A percentile compares a stretch with the other conserved stretches of the same genome.
phyloP scores from a whole-genome alignment of 2,888 invertebrate genomes.

The Phrixothrix hirtus region DNA sequence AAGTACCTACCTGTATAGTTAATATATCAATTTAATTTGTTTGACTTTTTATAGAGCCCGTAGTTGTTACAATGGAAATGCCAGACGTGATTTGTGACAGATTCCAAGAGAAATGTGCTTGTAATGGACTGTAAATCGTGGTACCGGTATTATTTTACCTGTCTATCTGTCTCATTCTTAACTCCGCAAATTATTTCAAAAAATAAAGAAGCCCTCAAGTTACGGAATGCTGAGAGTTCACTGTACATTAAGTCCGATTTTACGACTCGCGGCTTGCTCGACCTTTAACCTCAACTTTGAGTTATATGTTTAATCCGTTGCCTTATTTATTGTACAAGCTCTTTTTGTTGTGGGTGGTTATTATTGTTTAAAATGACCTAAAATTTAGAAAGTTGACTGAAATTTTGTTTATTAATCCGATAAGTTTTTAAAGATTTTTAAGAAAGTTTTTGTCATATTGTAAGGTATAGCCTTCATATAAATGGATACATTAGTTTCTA shows the following conservation, averaged over 20 bases:
- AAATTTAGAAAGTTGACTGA: conserved; percentile 20
- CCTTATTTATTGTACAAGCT: conserved; percentile 27
- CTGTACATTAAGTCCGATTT: conserved; percentile 23
- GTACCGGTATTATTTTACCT: too few species aligned
- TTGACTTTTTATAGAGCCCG: too few species aligned
- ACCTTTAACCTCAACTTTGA: conserved; percentile 31
- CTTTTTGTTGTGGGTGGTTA: conserved; percentile 23
- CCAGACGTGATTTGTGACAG: too few species aligned
- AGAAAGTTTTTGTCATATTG: too few species aligned
- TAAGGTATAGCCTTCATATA: too few species aligned
- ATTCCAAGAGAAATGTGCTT: too few species aligned
- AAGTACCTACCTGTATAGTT: too few species aligned
- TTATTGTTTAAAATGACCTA: conserved; percentile 27
- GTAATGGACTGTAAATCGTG: too few species aligned
- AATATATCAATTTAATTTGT: too few species aligned
- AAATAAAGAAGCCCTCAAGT: conserved; percentile 17
- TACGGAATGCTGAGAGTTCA: conserved; percentile 23
- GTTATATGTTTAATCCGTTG: conserved; percentile 29
- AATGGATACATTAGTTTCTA: too few species aligned
- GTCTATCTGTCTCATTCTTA: conserved; percentile 10
- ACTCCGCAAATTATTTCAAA: neutral
- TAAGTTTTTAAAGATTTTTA: neutral
- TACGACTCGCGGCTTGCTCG: conserved; percentile 30
- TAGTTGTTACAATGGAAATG: too few species aligned
- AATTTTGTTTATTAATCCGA: conserved; percentile 1